Conservation (phyloP, 2,113 vertebrate species). For the Alligator sinensis region DNA sequence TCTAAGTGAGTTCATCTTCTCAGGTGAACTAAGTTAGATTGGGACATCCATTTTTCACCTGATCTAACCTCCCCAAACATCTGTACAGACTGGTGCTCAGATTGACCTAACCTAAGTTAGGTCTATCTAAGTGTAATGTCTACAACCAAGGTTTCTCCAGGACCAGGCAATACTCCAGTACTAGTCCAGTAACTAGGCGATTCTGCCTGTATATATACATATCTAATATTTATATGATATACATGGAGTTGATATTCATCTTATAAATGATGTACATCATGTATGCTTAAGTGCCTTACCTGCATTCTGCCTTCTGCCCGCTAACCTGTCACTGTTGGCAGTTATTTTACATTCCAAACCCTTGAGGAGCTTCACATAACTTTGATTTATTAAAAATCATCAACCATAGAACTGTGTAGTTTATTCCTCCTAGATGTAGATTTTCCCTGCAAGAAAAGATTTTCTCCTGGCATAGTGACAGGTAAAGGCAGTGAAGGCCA, state of each 20-base stretch:
- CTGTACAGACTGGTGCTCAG: too few species aligned
- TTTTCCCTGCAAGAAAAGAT: background rate
- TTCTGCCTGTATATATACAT: background rate
- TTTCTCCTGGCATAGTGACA: background rate
- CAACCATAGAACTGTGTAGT: background rate
- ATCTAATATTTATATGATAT: background rate
- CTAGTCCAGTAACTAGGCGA: too few species aligned
- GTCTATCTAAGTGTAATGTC: too few species aligned
- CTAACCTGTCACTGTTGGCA: background rate
- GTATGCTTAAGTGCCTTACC: fast-evolving
- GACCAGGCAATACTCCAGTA: too few species aligned
- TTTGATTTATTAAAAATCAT: background rate
- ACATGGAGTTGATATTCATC: background rate
- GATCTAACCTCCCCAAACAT: too few species aligned
- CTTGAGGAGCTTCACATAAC: background rate
- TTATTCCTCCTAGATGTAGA: background rate
- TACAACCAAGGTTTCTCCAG: too few species aligned
- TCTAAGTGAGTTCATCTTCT: too few species aligned
- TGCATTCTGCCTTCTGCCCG: background rate
- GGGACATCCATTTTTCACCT: too few species aligned
- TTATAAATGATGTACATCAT: background rate
- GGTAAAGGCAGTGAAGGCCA: background rate
- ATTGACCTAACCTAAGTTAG: too few species aligned
- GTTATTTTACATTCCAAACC: background rate
- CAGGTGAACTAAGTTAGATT: too few species aligned